Base-by-base conservation (phyloP, 92 coral and sea anemone genomes). In the Phenganax stokvisi region DNA sequence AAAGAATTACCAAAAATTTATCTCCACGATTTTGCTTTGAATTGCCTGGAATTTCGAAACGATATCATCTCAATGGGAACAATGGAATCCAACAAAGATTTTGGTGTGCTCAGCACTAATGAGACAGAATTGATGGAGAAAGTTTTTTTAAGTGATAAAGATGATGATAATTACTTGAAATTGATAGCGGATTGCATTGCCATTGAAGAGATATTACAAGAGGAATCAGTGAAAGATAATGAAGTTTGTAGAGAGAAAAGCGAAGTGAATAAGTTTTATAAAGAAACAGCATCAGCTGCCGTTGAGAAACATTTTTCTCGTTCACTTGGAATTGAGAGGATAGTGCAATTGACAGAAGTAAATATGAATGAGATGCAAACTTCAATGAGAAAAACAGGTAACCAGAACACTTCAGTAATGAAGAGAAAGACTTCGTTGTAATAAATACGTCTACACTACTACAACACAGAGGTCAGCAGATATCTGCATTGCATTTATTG, bases 241-340 rank as follows among this genome's bases (percentile, higher is more conserved):
- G 61, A 62, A 17, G 68, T 64, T 51, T 29, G 63, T 51, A 79
- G 62, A 47, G 69, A 64, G 9, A 47, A 72, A 10, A 62, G 83
- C 13, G 58, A 64, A 79, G 68, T 79, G 10, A 30, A 79, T 64
- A 63, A 79, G 53, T 79, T 62, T 79, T 79, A 79, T 53, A 44
- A 13, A 25, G 74, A 64, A 20, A 69, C 67, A 8, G 68, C 74
- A 3, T 9, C 16, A 15, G 74, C 56, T 1, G 62, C 7, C 6
- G 83, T 79, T 52, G 71, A 79, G 29, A 54, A 56, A 44, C 83
- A 79, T 64, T 79, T 79, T 61, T 62, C 60, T 65, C 81, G 81
- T 20, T 59, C 81, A 29, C 74, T 79, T 54, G 10, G 20, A 10
- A 62, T 17, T 60, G 54, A 59, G 20, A 27, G 16, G 3, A 51